Base-by-base conservation (phyloP, 2,888 invertebrate species). In the Cantharis rufa region DNA sequence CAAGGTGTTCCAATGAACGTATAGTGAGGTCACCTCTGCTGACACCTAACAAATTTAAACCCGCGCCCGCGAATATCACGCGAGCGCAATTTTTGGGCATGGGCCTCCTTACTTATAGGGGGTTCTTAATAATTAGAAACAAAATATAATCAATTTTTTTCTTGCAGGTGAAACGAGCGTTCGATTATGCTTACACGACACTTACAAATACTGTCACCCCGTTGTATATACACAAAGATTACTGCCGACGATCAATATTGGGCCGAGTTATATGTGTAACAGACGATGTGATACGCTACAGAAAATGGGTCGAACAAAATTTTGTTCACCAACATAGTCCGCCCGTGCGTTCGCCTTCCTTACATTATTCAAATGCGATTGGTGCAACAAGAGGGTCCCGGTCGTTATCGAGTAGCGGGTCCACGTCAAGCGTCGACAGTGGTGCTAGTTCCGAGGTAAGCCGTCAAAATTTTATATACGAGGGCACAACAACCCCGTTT, bases 151-250 rank as follows among this genome's bases (percentile, higher is more conserved):
- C 9, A n/a, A 21, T 15, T 69, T 88, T 74, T 69, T 68, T 75
- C 78, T 84, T 89, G 62, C 88, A 91, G 88, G 95, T 95, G 15
- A 95, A 95, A 87, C 94, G 96, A 89, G 97, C 98, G 78, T 99
- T 99, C 90, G 98, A 98, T 89, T 97, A 96, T 91, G 99, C 99
- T 78, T 98, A 96, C 89, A 92, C 94, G 79, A 93, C 94, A 83
- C 91, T 97, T 83, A 92, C 94, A 83, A 94, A 94, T 87, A 94
- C 94, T 80, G 94, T 94, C 79, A 93, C 86, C 80, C 87, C 88
- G 13, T 84, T 89, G 62, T 89, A 90, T 82, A 86, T 88, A 79
- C 89, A 88, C 83, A 90, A 91, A 83, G 91, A 93, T 82, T 90
- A 90, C 80, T 88, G 89, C 77, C 88, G 89, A 28, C 89, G 90